Percentiles rank a stretch among this genome's conserved stretches.
phyloP scores from a whole-genome alignment of 2,113 vertebrate genomes.

The Oophaga pumilio region DNA sequence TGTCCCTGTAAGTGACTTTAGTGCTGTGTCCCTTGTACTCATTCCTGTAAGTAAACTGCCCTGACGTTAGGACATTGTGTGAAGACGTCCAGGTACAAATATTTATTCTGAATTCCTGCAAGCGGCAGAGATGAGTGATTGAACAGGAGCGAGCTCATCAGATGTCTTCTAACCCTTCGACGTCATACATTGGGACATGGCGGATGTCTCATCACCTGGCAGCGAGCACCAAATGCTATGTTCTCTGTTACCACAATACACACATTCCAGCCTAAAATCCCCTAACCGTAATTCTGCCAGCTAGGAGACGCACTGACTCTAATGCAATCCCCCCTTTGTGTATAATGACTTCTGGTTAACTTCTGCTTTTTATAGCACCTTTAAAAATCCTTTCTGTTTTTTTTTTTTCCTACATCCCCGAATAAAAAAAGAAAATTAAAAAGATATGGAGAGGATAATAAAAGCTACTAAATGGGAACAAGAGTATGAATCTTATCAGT shows the following conservation, averaged over 20 bases:
- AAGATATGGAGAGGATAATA: too few species aligned
- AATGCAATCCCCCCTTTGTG: too few species aligned
- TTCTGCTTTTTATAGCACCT: too few species aligned
- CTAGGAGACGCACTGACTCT: too few species aligned
- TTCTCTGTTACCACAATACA: background rate
- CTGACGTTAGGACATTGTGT: slow-evolving; percentile 46
- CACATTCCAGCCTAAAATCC: too few species aligned
- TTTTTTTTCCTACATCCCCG: too few species aligned
- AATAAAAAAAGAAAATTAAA: too few species aligned
- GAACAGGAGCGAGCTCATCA: background rate
- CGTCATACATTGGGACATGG: background rate
- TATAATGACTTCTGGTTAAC: too few species aligned
- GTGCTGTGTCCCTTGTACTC: background rate
- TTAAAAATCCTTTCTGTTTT: too few species aligned
- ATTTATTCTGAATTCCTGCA: slow-evolving; percentile 37
- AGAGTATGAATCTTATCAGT: too few species aligned
- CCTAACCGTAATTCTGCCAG: too few species aligned
- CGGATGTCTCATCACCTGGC: background rate
- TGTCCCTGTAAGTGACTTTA: slow-evolving; percentile 83
- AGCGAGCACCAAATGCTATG: background rate
- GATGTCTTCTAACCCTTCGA: background rate
- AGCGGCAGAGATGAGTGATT: background rate
- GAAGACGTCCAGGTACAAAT: slow-evolving; percentile 52
- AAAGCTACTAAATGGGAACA: too few species aligned
- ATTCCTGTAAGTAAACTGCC: slow-evolving; percentile 18